Evolutionary conservation across 2,888 invertebrate genomes (phyloP), one percentile per base, ranked within the genome.

Genomic region (Dynastes hyllus): DNA sequence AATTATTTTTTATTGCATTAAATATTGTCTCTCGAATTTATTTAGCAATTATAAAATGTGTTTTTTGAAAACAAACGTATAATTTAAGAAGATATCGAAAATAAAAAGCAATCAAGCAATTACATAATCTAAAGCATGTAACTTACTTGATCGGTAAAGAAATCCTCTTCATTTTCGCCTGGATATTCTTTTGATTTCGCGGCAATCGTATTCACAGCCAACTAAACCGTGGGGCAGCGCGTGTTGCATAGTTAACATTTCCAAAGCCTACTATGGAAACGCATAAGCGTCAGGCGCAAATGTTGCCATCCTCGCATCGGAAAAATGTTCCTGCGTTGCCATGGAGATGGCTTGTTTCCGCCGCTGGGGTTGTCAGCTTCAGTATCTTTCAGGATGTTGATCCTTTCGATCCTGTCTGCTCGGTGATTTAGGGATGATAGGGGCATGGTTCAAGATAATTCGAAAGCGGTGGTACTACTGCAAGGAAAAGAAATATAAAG

Each of bases 241-340:
- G 81, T 81, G 81, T 81, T 81, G 81, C 81, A 81, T 81, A 80
- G 78, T 55, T 75, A 63, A 61, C 73, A 45, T 45, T 75, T 45
- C 45, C 45, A 8, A 37, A 13, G 79, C 40, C 53, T 67, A 66
- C 61, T 69, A 70, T 29, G 69, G 78, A 66, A 73, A 77, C 61
- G 77, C 70, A 78, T 76, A 81, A 79, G 53, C 71, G 77, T 40
- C 81, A 80, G 79, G 80, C 81, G 81, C 81, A 77, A 75, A 45
- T 51, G 69, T 22, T 51, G 29, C 69, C 69, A 51, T 75, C 45
- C 58, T 40, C 16, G 45, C 61, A 45, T 40, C 61, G 4, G 22
- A 45, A 61, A 69, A 73, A 65, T 45, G 53, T 71, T 76, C 61
- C 76, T 37, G 61, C 29, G 81, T 81, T 80, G 13, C 80, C 77